phyloP scores from a whole-genome alignment of 2,888 invertebrate species.

The Diplolepis rosae region DNA sequence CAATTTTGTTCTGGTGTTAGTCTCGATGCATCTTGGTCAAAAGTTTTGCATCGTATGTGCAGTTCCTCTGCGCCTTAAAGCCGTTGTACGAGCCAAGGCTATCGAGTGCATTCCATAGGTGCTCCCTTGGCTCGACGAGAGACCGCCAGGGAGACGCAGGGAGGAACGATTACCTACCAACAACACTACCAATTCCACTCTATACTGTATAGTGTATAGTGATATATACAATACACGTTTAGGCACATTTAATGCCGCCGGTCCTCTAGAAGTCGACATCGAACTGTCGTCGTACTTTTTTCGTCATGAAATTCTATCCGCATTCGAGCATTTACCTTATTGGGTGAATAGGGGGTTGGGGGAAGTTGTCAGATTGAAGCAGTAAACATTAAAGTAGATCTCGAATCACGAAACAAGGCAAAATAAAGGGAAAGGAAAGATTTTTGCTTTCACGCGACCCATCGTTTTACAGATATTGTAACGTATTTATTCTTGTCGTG shows the following conservation, averaged over 20 bases:
- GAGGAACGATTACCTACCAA: slow-evolving; percentile 35
- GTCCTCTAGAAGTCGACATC: slow-evolving; percentile 19
- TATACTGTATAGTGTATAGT: not conserved
- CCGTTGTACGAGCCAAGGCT: slow-evolving; percentile 68
- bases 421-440: not conserved
- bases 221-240: not conserved
- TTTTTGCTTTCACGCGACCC: not conserved
- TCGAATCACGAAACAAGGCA: not conserved
- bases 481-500: not conserved
- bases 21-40: slow-evolving; percentile 43
- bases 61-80: slow-evolving; percentile 49
- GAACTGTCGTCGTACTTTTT: not conserved
- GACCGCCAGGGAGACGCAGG: slow-evolving; percentile 34
- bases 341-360: not conserved
- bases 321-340: not conserved
- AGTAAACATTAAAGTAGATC: not conserved
- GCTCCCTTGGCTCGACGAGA: slow-evolving; percentile 46
- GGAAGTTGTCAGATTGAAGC: not conserved
- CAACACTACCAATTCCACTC: slow-evolving; percentile 17
- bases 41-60: slow-evolving; percentile 52
- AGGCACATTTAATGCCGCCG: not conserved
- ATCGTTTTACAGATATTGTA: not conserved
- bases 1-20: not conserved
- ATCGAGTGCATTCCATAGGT: slow-evolving; percentile 66
- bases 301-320: not conserved